A percentile compares a stretch with the other conserved stretches of the same genome.
Evolutionary conservation across 2,113 vertebrate genomes (phyloP).

Genomic region (Pseudopipra pipra): DNA sequence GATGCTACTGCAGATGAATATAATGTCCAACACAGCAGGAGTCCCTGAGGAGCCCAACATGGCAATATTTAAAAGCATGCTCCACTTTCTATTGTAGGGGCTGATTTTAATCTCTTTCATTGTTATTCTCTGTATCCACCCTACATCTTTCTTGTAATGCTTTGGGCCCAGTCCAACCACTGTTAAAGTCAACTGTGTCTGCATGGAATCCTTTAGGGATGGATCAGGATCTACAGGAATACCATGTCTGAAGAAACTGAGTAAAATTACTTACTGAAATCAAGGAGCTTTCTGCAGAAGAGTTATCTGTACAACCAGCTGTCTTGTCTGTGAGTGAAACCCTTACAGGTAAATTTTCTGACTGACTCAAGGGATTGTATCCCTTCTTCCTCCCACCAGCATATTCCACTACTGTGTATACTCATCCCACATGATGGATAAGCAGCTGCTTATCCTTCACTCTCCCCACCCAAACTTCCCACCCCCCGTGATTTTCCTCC

Average conservation of each 20-base stretch:
- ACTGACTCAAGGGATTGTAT: background rate
- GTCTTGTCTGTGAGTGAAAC: background rate
- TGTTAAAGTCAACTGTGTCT: background rate
- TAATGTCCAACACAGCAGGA: constrained; percentile 3
- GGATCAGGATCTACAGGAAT: background rate
- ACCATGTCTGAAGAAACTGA: background rate
- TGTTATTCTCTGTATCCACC: background rate
- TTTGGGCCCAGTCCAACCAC: background rate
- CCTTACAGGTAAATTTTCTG: background rate
- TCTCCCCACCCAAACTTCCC: constrained; percentile 4
- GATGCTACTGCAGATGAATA: background rate
- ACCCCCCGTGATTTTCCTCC: constrained; percentile 11
- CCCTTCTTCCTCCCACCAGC: background rate
- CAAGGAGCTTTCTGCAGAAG: background rate
- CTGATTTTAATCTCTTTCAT: constrained; percentile 42
- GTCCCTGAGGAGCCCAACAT: background rate
- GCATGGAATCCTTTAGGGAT: background rate
- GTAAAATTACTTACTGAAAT: background rate
- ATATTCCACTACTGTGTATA: background rate
- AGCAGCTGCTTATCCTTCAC: constrained; percentile 14
- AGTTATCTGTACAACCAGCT: background rate
- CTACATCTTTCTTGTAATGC: background rate
- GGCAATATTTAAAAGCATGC: constrained; percentile 9
- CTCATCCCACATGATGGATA: constrained; percentile 20
- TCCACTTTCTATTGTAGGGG: constrained; percentile 3